Percentiles rank a stretch among this genome's conserved stretches.
Evolutionary conservation across 2,113 vertebrate species (phyloP).

Genomic region (Sitta europaea): DNA sequence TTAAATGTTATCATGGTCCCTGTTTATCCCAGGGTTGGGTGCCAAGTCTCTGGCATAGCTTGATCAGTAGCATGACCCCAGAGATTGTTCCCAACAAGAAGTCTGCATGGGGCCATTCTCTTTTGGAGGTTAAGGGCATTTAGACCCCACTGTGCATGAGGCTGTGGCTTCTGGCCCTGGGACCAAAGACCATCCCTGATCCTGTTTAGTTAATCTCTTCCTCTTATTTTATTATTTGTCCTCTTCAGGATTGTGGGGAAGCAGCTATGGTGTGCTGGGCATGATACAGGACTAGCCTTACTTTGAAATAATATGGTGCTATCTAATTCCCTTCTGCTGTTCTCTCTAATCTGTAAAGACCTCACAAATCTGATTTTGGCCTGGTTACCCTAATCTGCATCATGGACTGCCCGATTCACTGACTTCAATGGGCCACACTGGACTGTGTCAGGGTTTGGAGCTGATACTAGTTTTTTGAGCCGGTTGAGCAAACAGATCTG

Average conservation of each 20-base stretch:
- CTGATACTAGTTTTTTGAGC: not conserved
- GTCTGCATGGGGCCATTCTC: not conserved
- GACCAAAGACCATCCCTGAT: not conserved
- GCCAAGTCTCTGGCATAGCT: not conserved
- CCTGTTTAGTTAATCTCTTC: not conserved
- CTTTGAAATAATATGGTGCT: not conserved
- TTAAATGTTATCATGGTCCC: not conserved
- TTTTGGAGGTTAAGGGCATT: not conserved
- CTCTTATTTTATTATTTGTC: not conserved
- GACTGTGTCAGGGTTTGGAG: not conserved
- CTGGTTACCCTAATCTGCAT: not conserved
- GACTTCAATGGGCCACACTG: not conserved
- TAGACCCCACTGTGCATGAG: rapidly evolving
- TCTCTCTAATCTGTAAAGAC: not conserved
- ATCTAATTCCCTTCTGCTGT: not conserved
- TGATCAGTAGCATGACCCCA: not conserved
- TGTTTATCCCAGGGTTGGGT: not conserved
- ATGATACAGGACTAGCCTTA: not conserved
- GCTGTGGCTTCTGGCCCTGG: not conserved
- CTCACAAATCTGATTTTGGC: constrained; percentile 20
- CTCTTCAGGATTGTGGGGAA: not conserved
- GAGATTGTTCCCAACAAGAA: not conserved
- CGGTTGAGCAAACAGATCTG: constrained; percentile 9
- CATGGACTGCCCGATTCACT: not conserved
- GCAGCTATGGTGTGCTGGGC: not conserved